phyloP scores from a whole-genome alignment of 1,140 invertebrate genomes.

The Idris sp. region DNA sequence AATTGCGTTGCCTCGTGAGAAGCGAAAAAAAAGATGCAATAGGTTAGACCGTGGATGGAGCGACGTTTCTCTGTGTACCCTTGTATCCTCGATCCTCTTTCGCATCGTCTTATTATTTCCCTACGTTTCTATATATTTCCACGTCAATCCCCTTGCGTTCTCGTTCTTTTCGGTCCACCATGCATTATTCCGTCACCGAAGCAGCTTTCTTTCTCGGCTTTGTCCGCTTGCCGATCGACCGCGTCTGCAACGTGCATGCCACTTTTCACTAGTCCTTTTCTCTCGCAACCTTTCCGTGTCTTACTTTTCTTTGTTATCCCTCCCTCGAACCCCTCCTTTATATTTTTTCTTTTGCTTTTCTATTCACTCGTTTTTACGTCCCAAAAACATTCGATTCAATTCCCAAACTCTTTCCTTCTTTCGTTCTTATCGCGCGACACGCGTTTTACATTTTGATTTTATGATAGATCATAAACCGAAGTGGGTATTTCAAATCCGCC shows the following conservation, averaged over 20 bases:
- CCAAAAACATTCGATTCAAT: constrained; percentile 53
- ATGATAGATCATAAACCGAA: constrained; percentile 51
- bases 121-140: constrained; percentile 60
- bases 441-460: constrained; percentile 56
- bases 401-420: constrained; percentile 37
- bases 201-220: constrained; percentile 55
- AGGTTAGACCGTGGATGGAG: constrained; percentile 39
- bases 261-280: constrained; percentile 39
- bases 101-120: constrained; percentile 60
- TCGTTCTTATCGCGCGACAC: constrained; percentile 47
- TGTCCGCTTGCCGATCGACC: constrained; percentile 55
- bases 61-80: constrained; percentile 53
- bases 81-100: constrained; percentile 50
- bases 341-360: constrained; percentile 4
- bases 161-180: constrained; percentile 50
- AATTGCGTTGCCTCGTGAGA: constrained; percentile 66
- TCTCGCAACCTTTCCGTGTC: constrained; percentile 17
- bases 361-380: constrained; percentile 31
- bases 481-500: constrained; percentile 47
- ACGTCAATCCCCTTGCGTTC: constrained; percentile 60
- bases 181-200: constrained; percentile 51
- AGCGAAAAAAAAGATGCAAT: constrained; percentile 56
- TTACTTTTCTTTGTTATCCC: constrained; percentile 4
- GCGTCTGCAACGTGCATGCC: constrained; percentile 30
- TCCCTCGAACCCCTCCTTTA: no score